These are phyloP conservation scores for Pseudachorutes palmiensis DNA, from an alignment of 1,140 invertebrate genomes.

Conservation along the genomic window DNA sequence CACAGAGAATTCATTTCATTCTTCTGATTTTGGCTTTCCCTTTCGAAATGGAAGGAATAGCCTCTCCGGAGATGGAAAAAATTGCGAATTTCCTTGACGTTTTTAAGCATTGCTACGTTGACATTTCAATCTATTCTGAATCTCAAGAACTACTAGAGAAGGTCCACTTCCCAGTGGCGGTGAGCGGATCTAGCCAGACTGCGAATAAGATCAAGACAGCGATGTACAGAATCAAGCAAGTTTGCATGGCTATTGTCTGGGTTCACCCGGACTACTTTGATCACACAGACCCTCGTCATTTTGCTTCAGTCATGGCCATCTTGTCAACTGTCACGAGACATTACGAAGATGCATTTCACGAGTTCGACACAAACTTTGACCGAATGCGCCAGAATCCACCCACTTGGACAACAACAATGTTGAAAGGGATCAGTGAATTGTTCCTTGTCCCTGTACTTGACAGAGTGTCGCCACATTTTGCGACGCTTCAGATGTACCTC, in stretches of 20 bases:
- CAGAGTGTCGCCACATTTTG: too few relatives aligned
- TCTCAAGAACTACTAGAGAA: neutral
- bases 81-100: neutral
- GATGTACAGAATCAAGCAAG: neutral
- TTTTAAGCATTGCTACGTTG: neutral
- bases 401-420: too few relatives aligned
- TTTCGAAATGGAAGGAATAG: neutral
- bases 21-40: neutral
- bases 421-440: too few relatives aligned
- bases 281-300: neutral
- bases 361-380: too few relatives aligned
- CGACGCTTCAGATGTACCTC: too few relatives aligned
- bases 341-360: neutral
- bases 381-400: too few relatives aligned
- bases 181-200: neutral
- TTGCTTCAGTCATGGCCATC: neutral
- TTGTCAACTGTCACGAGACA: neutral
- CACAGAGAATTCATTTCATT: neutral
- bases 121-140: neutral
- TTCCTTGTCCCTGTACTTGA: too few relatives aligned
- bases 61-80: neutral
- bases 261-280: neutral
- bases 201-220: neutral
- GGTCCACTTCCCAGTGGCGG: neutral
- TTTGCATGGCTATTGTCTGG: neutral